Evolutionary conservation across 2,113 vertebrate species (phyloP).

Genomic region (Platycercus adscitus): DNA sequence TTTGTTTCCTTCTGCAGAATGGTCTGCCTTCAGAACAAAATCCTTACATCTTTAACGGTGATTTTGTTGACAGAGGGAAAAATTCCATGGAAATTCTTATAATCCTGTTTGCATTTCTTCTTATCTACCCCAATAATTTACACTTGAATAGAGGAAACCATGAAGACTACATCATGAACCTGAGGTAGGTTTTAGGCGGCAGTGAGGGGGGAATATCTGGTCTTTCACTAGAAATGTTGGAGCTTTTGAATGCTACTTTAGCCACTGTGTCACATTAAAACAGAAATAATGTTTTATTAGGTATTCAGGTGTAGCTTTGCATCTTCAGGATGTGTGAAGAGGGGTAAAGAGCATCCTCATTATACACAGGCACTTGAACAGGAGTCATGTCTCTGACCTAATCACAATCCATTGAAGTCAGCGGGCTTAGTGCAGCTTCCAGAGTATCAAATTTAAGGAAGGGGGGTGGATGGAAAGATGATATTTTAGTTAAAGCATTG

Average conservation of each 20-base stretch:
- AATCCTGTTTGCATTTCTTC: conserved; percentile 89
- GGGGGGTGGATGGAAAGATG: background rate
- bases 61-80: conserved; percentile 95
- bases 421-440: background rate
- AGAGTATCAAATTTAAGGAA: background rate
- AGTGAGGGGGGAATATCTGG: background rate
- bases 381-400: background rate
- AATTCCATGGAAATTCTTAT: conserved; percentile 91
- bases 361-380: background rate
- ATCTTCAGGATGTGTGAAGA: background rate
- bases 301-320: background rate
- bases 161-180: conserved; percentile 95
- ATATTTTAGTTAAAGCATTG: background rate
- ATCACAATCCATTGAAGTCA: background rate
- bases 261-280: background rate
- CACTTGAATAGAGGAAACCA: conserved; percentile 97
- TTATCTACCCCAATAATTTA: conserved; percentile 91
- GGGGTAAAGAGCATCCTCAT: background rate
- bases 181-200: conserved; percentile 78
- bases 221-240: background rate
- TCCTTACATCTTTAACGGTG: conserved; percentile 93
- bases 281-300: background rate
- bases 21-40: conserved; percentile 91
- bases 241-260: background rate
- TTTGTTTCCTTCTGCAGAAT: conserved; percentile 79